Base-by-base conservation (phyloP, 2,888 invertebrate genomes). In the Criorhina ranunculi region DNA sequence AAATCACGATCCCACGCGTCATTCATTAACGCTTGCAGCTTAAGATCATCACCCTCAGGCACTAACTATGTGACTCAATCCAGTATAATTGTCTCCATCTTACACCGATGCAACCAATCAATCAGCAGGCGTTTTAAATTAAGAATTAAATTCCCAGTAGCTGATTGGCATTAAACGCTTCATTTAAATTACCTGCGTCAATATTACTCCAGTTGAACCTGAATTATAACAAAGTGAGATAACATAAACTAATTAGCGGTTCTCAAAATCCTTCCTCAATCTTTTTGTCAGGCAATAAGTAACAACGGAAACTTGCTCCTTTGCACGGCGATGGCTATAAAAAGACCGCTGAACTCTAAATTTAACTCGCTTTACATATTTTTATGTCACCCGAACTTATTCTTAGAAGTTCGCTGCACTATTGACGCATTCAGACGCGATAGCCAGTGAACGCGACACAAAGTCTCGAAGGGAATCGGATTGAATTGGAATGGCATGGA, bases 291-390 rank as follows among this genome's bases (percentile, higher is more conserved):
- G 42, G 1, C 7, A 29, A 49, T 59, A 49, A 35, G 19, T 11
- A 33, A 55, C 35, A 69, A 62, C 4, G n/a, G 17, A 60, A 77
- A 77, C 66, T 70, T n/a, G 82, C 17, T 73, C 33, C 42, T 67
- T 37, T 17, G 55, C 46, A 46, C 37, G 5, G 46, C 12, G 4
- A 9, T 5, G 11, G 67, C 59, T 77, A 69, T 75, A 62, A 83
- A 70, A 69, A 78, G 69, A 83, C 78, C 62, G 73, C 83, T 73
- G 69, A 70, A 70, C 64, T 79, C 80, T 70, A 70, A 85, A 66
- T 80, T 66, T 44, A 66, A 70, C 80, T 70, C 33, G 53, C 9
- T 66, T 76, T 60, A 75, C 40, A 66, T 76, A 66, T 85, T 49
- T 75, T 66, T 72, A 19, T 42, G 53, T 9, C 64, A 53, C n/a